Conservation (phyloP, 2,888 invertebrate species). For the Helicoverpa assulta region DNA sequence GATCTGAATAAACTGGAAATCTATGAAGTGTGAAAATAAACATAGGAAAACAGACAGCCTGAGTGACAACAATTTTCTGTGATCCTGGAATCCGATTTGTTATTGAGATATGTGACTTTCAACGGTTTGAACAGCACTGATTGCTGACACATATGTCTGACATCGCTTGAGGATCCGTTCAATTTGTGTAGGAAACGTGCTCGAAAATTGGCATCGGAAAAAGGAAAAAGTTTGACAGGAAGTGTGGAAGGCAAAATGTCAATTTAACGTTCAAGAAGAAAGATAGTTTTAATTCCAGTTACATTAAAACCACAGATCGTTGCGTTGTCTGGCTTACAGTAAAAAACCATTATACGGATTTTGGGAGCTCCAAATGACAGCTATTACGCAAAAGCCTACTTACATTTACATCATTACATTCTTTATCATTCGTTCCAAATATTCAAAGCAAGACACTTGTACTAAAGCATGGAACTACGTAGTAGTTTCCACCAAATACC, state of each 20-base stretch:
- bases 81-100: conserved; percentile 48
- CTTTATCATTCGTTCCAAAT: conserved; percentile 20
- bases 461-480: conserved; percentile 9
- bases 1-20: not conserved
- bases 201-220: conserved; percentile 5
- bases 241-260: not conserved
- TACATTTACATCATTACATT: conserved; percentile 6
- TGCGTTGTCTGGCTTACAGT: not conserved
- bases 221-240: not conserved
- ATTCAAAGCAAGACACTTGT: conserved; percentile 20
- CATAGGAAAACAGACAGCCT: conserved; percentile 3
- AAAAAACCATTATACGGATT: conserved; percentile 1
- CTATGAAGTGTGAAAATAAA: conserved; percentile 1
- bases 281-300: not conserved
- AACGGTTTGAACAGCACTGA: conserved; percentile 36
- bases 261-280: not conserved
- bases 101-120: conserved; percentile 21
- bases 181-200: conserved; percentile 24
- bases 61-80: conserved; percentile 7
- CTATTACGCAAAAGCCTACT: not conserved
- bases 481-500: conserved; percentile 36
- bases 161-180: conserved; percentile 14
- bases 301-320: conserved; percentile 1
- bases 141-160: conserved; percentile 33
- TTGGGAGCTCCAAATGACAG: not conserved